Evolutionary conservation across 2,888 invertebrate genomes (phyloP), one percentile per base, ranked within the genome.

Genomic region (Nemapogon koenigi): DNA sequence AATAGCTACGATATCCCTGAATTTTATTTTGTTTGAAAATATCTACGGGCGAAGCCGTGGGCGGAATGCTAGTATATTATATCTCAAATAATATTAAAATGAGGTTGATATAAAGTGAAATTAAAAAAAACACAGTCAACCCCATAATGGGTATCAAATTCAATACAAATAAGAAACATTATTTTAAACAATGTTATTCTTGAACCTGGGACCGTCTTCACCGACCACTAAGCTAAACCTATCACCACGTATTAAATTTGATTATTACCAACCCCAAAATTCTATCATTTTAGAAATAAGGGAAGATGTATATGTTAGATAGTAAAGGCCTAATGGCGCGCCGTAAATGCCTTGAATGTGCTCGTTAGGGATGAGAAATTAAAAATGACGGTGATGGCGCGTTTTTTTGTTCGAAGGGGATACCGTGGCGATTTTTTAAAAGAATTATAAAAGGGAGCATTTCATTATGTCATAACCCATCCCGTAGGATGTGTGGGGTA

Each of bases 301-400:
- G 46, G 56, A 67, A 70, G 71, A 70, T 70, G 63, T 54, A 55
- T 55, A 58, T 52, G 49, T 46, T 54, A 63, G 73, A 73, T 73
- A 72, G 66, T 62, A 51, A 62, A 49, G 53, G 55, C 33, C 32
- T 68, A 72, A 72, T 71, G 71, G 64, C 55, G 48, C 51, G 31
- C 38, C 14, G 28, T 65, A 64, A 71, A 71, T 64, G 58, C 65
- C 71, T 64, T 60, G 66, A 70, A 71, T 70, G 62, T 62, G 69
- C 61, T 73, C 72, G 72, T 75, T 76, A 69, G 38, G 39, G 28
- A 27, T 18, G 27, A 10, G 30, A 75, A 73, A 76, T 78, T 78
- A 76, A 75, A 76, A 73, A 71, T 61, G 71, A 61, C 62, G 67
- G 70, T 76, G 75, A 78, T 64, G 57, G 59, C 55, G 76, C 76